phyloP scores from a whole-genome alignment of 2,113 vertebrate genomes.

The Hippopotamus amphibius region DNA sequence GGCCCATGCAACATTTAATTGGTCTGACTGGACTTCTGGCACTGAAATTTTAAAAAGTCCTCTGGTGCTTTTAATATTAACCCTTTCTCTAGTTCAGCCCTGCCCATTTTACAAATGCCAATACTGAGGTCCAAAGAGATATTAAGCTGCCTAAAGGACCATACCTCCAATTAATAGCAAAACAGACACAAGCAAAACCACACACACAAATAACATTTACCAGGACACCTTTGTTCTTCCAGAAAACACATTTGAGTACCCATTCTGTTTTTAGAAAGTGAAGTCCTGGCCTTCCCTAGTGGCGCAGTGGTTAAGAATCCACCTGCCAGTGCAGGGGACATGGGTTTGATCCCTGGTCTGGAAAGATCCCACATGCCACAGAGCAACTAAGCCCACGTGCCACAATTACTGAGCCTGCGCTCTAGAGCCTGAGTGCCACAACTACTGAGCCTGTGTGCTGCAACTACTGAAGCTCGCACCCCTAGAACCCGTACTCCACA shows the following conservation, averaged over 20 bases:
- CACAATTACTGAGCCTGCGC: too few relatives aligned
- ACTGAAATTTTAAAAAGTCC: not conserved
- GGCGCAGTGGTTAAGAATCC: too few relatives aligned
- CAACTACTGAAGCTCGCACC: too few relatives aligned
- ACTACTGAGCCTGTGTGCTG: too few relatives aligned
- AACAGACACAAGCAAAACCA: not conserved
- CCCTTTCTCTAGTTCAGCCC: not conserved
- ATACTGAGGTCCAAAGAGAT: not conserved
- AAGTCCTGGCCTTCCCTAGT: not conserved
- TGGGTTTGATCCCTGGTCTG: too few relatives aligned
- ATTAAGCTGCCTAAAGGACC: not conserved
- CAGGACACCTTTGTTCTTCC: not conserved
- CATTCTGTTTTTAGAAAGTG: conserved; percentile 27
- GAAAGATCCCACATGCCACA: too few relatives aligned
- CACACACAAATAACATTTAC: not conserved
- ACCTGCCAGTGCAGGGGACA: too few relatives aligned
- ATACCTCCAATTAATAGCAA: not conserved
- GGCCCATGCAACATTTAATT: not conserved
- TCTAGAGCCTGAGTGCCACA: too few relatives aligned
- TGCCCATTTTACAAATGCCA: conserved; percentile 2
- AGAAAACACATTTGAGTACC: not conserved
- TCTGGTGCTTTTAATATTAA: not conserved
- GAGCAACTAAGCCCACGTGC: too few relatives aligned
- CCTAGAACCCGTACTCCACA: too few relatives aligned
- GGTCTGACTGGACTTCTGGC: not conserved